Base-by-base conservation (phyloP, 1,140 invertebrate species). In the Stegodyphus dumicola region DNA sequence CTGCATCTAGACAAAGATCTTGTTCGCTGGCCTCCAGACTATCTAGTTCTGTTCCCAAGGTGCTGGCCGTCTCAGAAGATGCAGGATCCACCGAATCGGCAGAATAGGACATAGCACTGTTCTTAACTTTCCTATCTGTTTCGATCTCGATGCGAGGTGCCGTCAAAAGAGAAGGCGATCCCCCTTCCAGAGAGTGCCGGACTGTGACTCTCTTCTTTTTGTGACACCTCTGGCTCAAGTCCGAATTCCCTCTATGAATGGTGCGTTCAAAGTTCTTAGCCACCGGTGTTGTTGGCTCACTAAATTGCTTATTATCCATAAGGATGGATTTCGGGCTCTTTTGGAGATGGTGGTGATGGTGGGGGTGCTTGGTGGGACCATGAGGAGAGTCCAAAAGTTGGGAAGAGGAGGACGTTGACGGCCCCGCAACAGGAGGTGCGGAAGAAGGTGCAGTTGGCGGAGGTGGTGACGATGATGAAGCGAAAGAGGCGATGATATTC, bases 201-300 rank as follows among this genome's bases (percentile, higher is more conserved):
- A 95, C 93, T 77, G 95, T 96, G 84, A 96, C 95, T 90, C 94
- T 93, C 91, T 96, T 96, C 90, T 95, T 95, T 64, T 71, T 65
- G 56, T 53, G 56, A 87, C 95, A 94, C 89, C 95, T 92, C 90
- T 93, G 94, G 86, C 95, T 94, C 86, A 96, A 92, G 90, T 96
- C 95, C 60, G 95, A 95, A 89, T 94, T 93, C 54, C 95, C 94
- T 76, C 94, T 91, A 89, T 94, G 93, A 92, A 95, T 95, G 87
- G 93, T 93, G 89, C 91, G 90, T 18, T 92, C 91, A 71, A 92
- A 91, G 69, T 90, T 92, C 83, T 92, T 91, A 49, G 90, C 90
- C 48, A 92, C 93, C 4, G 94, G 94, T 51, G 95, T 95, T 89
- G 93, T 95, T 65, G 95, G 95, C 91, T 95, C 95, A 88, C 95